Evolutionary conservation across 2,113 vertebrate genomes (phyloP), one percentile per base, ranked within the genome.

Genomic region (Zapus hudsonius): DNA sequence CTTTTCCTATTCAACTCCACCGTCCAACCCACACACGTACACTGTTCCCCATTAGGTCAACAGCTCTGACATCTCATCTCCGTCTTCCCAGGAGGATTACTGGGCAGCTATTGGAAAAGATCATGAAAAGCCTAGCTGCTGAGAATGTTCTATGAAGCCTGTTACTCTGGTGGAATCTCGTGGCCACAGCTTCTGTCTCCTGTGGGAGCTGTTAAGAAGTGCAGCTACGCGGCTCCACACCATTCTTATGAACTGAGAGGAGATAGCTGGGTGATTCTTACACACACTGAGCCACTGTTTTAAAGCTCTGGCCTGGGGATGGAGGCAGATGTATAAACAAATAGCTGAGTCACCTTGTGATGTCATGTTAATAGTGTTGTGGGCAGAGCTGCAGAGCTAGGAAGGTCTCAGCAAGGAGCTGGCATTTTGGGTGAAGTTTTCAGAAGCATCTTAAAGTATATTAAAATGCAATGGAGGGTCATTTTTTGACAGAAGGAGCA

Each of bases 301-400:
- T 38, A n/a, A n/a, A 74, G 31, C 70, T 31, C 12, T 44, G 20
- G 31, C 44, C 69, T 61, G 31, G 55, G 23, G 55, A 27, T 38
- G 55, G 55, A 74, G 29, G 31, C 84, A 74, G 84, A 74, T 74
- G 36, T n/a, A 5, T 44, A 38, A 69, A 5, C 7, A 33, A 15
- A 52, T 3, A 74, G 20, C 25, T 25, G 40, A 5, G 1, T 3
- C 33, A 11, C 1, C 4, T 22, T 13, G 2, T 20, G 0, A 19
- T 44, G 59, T 47, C 19, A 0, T 33, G 8, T 29, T 69, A 59
- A 22, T 0, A 3, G 33, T 36, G 2, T 13, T 22, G n/a, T 57
- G 52, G 64, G 11, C 17, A 69, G 74, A 66, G 63, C 63, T 66
- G 63, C 11, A 52, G 52, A 72, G 84, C 20, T 29, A 17, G 55